Evolutionary conservation across 2,113 vertebrate genomes (phyloP), one percentile per base, ranked within the genome.

Genomic region (Lamprotornis superbus): DNA sequence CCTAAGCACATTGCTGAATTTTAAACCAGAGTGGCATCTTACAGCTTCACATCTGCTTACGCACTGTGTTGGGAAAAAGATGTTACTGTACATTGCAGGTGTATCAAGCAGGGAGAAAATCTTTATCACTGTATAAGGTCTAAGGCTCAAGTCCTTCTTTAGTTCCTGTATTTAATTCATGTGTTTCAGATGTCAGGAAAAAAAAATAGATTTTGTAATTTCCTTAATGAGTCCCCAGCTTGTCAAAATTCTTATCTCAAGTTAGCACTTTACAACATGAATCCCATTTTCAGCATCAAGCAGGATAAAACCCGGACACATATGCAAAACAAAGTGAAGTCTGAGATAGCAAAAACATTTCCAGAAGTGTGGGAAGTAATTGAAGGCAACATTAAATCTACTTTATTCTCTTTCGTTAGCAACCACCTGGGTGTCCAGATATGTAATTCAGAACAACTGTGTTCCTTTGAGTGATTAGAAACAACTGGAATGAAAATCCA

Each of bases 391-490:
- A 92, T 92, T 50, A 69, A 61, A 79, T 87, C 65, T 60, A 65
- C 90, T 79, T 93, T 83, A 63, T 94, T 86, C 31, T 78, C 70
- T 69, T 87, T n/a, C 71, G 88, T 93, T 90, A 86, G 63, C 31
- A 63, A 52, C 71, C 55, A 92, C 87, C 52, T 97, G 81, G 74
- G 74, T 90, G 71, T 93, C 90, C 96, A 91, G 92, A 78, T 96
- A 97, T 76, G 77, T 96, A 97, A 96, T 97, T 97, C 79, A 92
- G 64, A 93, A 88, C 64, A 94, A 94, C 95, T 91, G 50, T 75
- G 37, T 91, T 94, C 65, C 47, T 96, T 96, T 95, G 70, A 92
- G 87, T 88, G 80, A 93, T 94, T 96, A 87, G 89, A 93, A 97
- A 95, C 78, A 96, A 95, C 31, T 31, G 9, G n/a, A 83, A 71